Evolutionary conservation across 1,140 invertebrate species (phyloP).

Genomic region (Pseudomyrmex dendroicus): DNA sequence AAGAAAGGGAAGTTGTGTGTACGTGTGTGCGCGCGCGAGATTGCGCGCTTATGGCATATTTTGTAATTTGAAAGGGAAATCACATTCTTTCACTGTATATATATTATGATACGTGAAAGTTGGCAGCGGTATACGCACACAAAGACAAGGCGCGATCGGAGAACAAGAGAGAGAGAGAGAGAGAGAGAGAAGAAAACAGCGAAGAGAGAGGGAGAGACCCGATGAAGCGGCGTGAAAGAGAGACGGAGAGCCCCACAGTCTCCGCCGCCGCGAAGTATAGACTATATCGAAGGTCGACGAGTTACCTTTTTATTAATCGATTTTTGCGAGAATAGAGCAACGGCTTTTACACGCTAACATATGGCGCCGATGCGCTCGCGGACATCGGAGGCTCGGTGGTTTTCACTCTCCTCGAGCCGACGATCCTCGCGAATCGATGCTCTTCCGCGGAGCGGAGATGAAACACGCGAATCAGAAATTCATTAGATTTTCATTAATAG

Average conservation of each 20-base stretch:
- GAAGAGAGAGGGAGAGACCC: slow-evolving; percentile 19
- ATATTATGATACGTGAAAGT: slow-evolving; percentile 85
- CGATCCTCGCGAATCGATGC: slow-evolving; percentile 41
- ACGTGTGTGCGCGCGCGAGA: not conserved
- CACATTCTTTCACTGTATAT: slow-evolving; percentile 83
- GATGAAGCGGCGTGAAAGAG: slow-evolving; percentile 9
- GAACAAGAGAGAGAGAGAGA: slow-evolving; percentile 50
- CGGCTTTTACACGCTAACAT: slow-evolving; percentile 73
- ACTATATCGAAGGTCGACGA: slow-evolving; percentile 82
- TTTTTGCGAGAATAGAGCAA: slow-evolving; percentile 76
- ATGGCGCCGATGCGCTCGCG: slow-evolving; percentile 68
- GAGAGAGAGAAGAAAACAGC: not conserved
- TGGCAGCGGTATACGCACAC: slow-evolving; percentile 70
- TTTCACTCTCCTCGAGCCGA: slow-evolving; percentile 58
- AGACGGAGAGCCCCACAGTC: slow-evolving; percentile 38
- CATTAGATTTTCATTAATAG: not conserved
- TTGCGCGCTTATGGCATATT: slow-evolving; percentile 74
- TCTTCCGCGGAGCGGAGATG: slow-evolving; percentile 22
- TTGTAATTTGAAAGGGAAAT: slow-evolving; percentile 85
- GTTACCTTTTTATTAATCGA: slow-evolving; percentile 77
- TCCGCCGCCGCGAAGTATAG: slow-evolving; percentile 69
- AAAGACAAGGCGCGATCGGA: slow-evolving; percentile 16
- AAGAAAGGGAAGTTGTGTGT: slow-evolving; percentile 73
- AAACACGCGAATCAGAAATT: too few species aligned
- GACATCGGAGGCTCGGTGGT: slow-evolving; percentile 56